Evolutionary conservation across 1,140 invertebrate genomes (phyloP).

Genomic region (Oncopodura yosiiana): DNA sequence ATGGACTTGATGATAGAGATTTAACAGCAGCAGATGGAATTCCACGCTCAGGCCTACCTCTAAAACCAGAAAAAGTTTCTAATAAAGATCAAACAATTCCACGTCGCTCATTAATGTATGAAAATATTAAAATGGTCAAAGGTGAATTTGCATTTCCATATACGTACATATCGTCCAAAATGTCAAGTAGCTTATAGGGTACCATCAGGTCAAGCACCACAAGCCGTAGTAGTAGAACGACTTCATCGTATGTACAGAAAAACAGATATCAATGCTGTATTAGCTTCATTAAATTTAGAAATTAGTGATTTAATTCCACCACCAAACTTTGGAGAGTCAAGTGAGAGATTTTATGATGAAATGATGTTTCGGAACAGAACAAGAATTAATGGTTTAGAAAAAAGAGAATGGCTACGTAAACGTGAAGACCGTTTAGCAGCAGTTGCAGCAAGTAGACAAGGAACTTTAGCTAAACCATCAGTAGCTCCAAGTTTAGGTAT

Average conservation of each 20-base stretch:
- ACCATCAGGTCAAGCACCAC: constrained; percentile 18
- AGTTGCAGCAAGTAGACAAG: too few relatives aligned
- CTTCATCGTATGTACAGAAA: constrained; percentile 22
- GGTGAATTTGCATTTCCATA: constrained; percentile 27
- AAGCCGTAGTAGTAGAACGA: constrained; percentile 23
- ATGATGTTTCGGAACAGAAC: constrained; percentile 24
- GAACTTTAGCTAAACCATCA: too few relatives aligned
- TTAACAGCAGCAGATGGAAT: constrained; percentile 23
- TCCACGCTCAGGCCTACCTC: background rate
- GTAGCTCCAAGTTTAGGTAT: too few relatives aligned
- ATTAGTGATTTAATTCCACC: constrained; percentile 22
- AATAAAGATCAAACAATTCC: background rate
- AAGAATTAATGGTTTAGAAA: constrained; percentile 19
- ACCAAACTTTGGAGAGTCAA: constrained; percentile 21
- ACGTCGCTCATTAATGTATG: background rate
- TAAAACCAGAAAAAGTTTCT: background rate
- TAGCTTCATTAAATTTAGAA: constrained; percentile 9
- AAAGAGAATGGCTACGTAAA: constrained; percentile 12
- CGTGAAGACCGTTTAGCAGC: background rate
- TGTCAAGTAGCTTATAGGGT: constrained; percentile 20
- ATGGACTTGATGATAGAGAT: constrained; percentile 28
- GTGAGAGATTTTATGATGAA: constrained; percentile 29
- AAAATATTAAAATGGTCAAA: constrained; percentile 15
- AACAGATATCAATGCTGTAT: constrained; percentile 22
- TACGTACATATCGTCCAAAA: constrained; percentile 28